These are phyloP conservation scores for Mythimna loreyi DNA, from an alignment of 2,888 invertebrate genomes.

Conservation along the genomic window DNA sequence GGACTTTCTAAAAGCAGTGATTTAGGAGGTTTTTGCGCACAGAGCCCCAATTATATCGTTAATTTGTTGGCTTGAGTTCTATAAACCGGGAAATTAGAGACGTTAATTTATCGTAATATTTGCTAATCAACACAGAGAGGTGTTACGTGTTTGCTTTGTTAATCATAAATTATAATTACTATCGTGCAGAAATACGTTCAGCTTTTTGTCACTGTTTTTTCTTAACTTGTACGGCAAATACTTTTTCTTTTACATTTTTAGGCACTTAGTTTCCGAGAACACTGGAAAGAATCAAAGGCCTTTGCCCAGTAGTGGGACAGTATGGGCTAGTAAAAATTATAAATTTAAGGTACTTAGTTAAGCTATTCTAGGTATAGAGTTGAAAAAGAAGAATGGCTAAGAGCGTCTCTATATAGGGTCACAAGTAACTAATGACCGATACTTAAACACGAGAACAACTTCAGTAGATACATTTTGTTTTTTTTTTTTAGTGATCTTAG, in stretches of 20 bases:
- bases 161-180: not conserved
- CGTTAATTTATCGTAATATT: slow-evolving; percentile 11
- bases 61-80: slow-evolving; percentile 17
- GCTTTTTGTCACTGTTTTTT: not conserved
- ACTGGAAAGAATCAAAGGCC: too few species aligned
- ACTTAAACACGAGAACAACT: too few species aligned
- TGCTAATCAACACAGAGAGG: not conserved
- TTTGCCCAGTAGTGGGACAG: too few species aligned
- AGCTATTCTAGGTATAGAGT: not conserved
- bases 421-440: too few species aligned
- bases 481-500: too few species aligned
- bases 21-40: slow-evolving; percentile 17
- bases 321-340: too few species aligned
- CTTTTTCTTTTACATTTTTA: too few species aligned
- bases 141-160: slow-evolving; percentile 18
- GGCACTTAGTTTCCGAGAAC: too few species aligned
- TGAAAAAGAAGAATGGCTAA: not conserved
- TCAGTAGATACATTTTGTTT: too few species aligned
- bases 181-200: slow-evolving; percentile 5
- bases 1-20: slow-evolving; percentile 29
- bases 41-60: slow-evolving; percentile 11
- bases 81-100: slow-evolving; percentile 28
- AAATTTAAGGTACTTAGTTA: too few species aligned
- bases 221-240: too few species aligned
- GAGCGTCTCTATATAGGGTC: too few species aligned